These are phyloP conservation scores for Hiodon tergisus DNA, from an alignment of 2,113 vertebrate species.

Conservation along the genomic window DNA sequence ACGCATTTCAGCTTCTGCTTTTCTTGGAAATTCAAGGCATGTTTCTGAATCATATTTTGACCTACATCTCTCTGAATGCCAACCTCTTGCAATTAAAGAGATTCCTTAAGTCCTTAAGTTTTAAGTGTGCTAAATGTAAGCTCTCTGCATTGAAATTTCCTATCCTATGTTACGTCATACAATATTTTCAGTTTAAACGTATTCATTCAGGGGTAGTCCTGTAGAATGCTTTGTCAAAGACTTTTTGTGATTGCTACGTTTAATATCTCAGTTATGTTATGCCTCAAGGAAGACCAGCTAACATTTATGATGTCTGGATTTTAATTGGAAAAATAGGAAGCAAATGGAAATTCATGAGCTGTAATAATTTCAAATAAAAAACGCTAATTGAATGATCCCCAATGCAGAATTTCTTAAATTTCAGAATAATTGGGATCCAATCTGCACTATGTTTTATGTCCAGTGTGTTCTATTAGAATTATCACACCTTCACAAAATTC, in stretches of 20 bases:
- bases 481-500: neutral
- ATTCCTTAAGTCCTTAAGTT: conserved; percentile 25
- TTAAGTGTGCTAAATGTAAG: conserved; percentile 25
- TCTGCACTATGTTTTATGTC: neutral
- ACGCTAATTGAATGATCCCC: conserved; percentile 27
- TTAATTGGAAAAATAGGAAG: neutral
- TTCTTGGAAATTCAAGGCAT: conserved; percentile 11
- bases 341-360: neutral
- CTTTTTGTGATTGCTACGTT: too few relatives aligned
- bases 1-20: too few relatives aligned
- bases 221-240: too few relatives aligned
- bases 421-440: neutral
- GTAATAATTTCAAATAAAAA: neutral
- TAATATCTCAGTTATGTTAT: too few relatives aligned
- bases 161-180: too few relatives aligned
- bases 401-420: neutral
- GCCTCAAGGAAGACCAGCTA: conserved; percentile 3
- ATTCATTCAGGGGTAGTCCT: neutral
- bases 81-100: conserved; percentile 31
- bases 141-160: conserved; percentile 9
- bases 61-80: conserved; percentile 18
- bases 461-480: neutral
- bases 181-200: conserved; percentile 11
- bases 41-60: conserved; percentile 6
- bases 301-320: conserved; percentile 16